These are phyloP conservation scores for Hypsibius dujardini DNA, from an alignment of 1,140 invertebrate species.

Conservation along the genomic window DNA sequence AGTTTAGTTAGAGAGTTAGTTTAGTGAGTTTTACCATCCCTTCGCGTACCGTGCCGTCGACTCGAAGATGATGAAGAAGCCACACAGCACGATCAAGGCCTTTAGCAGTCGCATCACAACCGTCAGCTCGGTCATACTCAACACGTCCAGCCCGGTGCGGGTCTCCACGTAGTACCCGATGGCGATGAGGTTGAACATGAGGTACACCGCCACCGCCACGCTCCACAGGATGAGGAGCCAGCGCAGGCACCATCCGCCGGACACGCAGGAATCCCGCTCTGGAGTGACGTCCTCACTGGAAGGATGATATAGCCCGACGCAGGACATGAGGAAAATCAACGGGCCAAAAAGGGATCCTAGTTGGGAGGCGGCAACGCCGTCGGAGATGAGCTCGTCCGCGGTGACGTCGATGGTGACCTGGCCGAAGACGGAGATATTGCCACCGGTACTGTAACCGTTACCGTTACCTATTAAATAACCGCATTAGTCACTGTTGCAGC, in stretches of 20 bases:
- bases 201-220: conserved; percentile 1
- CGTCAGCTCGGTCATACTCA: not conserved
- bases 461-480: not conserved
- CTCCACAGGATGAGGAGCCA: not conserved
- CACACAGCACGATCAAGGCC: not conserved
- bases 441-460: not conserved
- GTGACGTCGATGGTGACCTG: not conserved
- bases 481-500: too few species aligned
- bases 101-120: not conserved
- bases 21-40: too few species aligned
- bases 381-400: not conserved
- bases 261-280: not conserved
- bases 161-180: conserved; percentile 1
- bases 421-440: conserved; percentile 9
- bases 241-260: not conserved
- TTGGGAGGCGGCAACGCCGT: not conserved
- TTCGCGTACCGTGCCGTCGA: not conserved
- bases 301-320: conserved; percentile 4
- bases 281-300: not conserved
- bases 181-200: not conserved
- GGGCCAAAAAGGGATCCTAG: not conserved
- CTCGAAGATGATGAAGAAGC: not conserved
- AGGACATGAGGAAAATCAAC: not conserved
- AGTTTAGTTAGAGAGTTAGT: too few species aligned
- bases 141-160: not conserved